phyloP scores from a whole-genome alignment of 2,888 invertebrate genomes.

The Lathronympha strigana region DNA sequence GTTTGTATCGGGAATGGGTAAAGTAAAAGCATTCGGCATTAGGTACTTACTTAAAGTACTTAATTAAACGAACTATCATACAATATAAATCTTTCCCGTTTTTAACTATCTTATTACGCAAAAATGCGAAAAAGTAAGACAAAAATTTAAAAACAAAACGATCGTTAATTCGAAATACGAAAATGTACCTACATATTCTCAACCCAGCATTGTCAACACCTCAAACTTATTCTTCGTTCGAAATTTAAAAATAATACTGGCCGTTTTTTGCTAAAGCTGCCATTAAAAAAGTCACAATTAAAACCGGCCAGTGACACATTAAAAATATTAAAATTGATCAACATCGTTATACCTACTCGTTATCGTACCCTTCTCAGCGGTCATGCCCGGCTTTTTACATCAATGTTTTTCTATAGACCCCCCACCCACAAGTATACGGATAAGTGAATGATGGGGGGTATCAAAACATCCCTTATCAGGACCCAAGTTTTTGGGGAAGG shows the following conservation, averaged over 20 bases:
- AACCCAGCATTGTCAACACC: too few species aligned
- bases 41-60: background rate
- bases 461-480: conserved; percentile 81
- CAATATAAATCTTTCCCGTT: too few species aligned
- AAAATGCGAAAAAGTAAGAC: too few species aligned
- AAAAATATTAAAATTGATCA: conserved; percentile 82
- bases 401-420: conserved; percentile 82
- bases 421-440: conserved; percentile 62
- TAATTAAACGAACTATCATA: background rate
- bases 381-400: conserved; percentile 84
- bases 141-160: too few species aligned
- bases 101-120: too few species aligned
- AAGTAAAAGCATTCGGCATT: background rate
- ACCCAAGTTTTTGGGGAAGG: conserved; percentile 77
- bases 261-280: background rate
- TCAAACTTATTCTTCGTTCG: background rate
- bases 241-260: background rate
- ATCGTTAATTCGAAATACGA: too few species aligned
- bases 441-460: conserved; percentile 80
- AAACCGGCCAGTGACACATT: conserved; percentile 22
- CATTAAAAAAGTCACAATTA: conserved; percentile 19
- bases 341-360: conserved; percentile 83
- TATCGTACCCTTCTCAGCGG: conserved; percentile 83
- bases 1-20: background rate
- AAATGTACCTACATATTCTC: too few species aligned